These are phyloP conservation scores for Amblyopsis rosae DNA, from an alignment of 2,113 vertebrate genomes.

Conservation along the genomic window DNA sequence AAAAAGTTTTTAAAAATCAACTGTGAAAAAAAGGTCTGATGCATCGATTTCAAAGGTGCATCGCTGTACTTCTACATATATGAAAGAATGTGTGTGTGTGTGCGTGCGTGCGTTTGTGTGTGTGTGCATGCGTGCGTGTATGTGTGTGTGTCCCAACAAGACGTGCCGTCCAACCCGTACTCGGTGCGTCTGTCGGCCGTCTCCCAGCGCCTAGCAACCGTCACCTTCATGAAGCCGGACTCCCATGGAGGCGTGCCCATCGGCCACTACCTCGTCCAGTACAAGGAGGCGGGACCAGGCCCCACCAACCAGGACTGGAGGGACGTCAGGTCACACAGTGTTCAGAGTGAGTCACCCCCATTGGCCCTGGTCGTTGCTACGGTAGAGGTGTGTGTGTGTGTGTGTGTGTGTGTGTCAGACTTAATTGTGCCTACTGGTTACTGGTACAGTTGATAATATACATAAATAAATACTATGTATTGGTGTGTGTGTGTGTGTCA, in stretches of 20 bases:
- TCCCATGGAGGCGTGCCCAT: slow-evolving; percentile 97
- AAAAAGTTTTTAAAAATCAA: not conserved
- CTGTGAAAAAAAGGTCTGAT: not conserved
- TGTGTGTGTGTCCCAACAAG: slow-evolving; percentile 65
- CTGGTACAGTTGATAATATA: too few relatives aligned
- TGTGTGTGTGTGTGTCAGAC: too few relatives aligned
- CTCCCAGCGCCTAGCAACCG: slow-evolving; percentile 89
- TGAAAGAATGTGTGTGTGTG: not conserved
- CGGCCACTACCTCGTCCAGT: slow-evolving; percentile 93
- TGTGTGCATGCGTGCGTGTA: not conserved
- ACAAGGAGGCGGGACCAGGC: slow-evolving; percentile 84
- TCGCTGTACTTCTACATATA: not conserved
- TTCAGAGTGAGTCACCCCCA: slow-evolving; percentile 86
- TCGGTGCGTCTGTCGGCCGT: slow-evolving; percentile 87
- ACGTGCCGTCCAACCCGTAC: slow-evolving; percentile 93
- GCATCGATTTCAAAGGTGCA: not conserved
- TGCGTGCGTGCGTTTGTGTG: slow-evolving; percentile 3
- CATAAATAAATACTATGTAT: too few relatives aligned
- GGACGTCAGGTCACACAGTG: slow-evolving; percentile 90
- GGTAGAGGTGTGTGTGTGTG: too few relatives aligned
- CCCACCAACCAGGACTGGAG: slow-evolving; percentile 83
- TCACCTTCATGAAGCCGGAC: slow-evolving; percentile 93
- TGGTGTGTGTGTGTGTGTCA: too few relatives aligned
- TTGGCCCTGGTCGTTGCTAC: too few relatives aligned
- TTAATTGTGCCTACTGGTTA: too few relatives aligned